These are phyloP conservation scores for Zoanthus sociatus DNA, from an alignment of 92 coral and sea anemone species.

Conservation along the genomic window DNA sequence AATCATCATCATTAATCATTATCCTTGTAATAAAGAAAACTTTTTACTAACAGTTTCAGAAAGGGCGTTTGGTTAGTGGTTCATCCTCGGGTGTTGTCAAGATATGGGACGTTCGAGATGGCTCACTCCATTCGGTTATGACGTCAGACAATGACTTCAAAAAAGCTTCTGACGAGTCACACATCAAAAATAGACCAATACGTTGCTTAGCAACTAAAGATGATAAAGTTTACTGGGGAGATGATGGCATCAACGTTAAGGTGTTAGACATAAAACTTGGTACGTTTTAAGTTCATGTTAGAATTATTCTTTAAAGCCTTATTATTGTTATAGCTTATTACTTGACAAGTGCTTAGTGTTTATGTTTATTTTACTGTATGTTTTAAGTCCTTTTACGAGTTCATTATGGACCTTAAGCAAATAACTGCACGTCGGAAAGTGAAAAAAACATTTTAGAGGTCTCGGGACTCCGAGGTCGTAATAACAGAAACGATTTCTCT, in stretches of 20 bases:
- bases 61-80: conserved; percentile 84
- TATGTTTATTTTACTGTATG: no score
- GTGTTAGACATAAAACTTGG: conserved; percentile 91
- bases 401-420: no score
- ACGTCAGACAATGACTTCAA: conserved; percentile 69
- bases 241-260: conserved; percentile 94
- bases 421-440: no score
- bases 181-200: conserved; percentile 75
- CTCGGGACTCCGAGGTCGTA: no score
- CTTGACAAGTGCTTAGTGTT: no score
- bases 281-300: conserved; percentile 1
- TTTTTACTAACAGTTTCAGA: conserved; percentile 34
- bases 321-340: no score
- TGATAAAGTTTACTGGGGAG: conserved; percentile 95
- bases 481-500: no score
- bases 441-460: no score
- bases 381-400: no score
- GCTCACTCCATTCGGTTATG: conserved; percentile 78
- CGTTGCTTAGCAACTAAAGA: conserved; percentile 93
- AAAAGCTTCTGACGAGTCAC: conserved; percentile 40
- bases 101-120: conserved; percentile 94
- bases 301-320: not conserved
- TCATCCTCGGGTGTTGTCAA: conserved; percentile 90
- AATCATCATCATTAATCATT: no score
- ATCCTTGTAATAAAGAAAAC: no score